Conservation (phyloP, 2,888 invertebrate species). For the Chymomyza amoena region DNA sequence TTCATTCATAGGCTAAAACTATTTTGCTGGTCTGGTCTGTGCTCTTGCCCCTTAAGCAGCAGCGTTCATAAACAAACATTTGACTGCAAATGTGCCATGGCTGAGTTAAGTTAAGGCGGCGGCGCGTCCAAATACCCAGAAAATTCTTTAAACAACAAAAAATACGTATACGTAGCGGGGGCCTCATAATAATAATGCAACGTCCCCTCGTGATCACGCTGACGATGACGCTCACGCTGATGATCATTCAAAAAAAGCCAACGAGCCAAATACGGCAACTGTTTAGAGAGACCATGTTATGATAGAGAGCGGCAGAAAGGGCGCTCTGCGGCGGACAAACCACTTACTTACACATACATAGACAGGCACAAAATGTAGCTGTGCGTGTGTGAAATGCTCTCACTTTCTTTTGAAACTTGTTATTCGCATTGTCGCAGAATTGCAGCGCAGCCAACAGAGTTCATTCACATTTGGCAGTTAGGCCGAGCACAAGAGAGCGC, state of each 20-base stretch:
- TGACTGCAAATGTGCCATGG: constrained; percentile 26
- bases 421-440: constrained; percentile 63
- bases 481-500: constrained; percentile 34
- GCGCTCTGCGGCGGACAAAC: constrained; percentile 10
- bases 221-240: constrained; percentile 30
- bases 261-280: not conserved
- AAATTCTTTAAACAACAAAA: constrained; percentile 55
- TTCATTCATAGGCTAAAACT: constrained; percentile 37
- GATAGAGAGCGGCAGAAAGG: not conserved
- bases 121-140: constrained; percentile 12
- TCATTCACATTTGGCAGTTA: constrained; percentile 71
- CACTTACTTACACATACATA: not conserved
- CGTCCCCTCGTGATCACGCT: constrained; percentile 24
- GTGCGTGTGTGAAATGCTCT: constrained; percentile 71
- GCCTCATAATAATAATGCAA: constrained; percentile 22
- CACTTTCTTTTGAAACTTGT: constrained; percentile 79
- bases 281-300: not conserved
- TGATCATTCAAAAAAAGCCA: constrained; percentile 9
- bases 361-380: not conserved
- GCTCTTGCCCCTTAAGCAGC: not conserved
- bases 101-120: constrained; percentile 13
- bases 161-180: not conserved
- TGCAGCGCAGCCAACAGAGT: constrained; percentile 53
- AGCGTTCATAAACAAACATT: not conserved
- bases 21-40: not conserved